Percentiles rank a stretch among this genome's conserved stretches.
Conservation (phyloP, 2,113 vertebrate species). For the Nymphicus hollandicus region DNA sequence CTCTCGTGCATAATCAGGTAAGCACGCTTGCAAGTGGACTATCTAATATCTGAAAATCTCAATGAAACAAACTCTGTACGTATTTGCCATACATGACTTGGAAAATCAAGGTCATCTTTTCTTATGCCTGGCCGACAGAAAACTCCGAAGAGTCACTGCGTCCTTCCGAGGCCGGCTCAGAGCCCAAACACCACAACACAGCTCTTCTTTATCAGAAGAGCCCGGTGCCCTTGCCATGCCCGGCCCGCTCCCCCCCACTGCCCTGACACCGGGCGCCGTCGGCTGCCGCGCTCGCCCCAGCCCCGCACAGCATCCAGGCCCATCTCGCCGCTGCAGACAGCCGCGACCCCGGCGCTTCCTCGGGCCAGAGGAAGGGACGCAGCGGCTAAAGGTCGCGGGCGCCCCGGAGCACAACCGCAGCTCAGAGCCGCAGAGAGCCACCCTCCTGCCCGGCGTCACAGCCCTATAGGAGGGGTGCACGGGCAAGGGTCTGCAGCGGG, state of each 20-base stretch:
- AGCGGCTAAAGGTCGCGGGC: background rate
- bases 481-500: accelerated
- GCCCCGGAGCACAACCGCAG: accelerated
- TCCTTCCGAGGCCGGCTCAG: background rate
- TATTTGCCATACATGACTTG: accelerated
- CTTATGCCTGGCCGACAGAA: accelerated
- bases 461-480: accelerated
- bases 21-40: accelerated
- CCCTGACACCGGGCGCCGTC: background rate
- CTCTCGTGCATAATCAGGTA: accelerated
- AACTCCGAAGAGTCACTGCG: background rate
- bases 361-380: background rate
- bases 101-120: background rate
- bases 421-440: accelerated
- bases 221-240: background rate
- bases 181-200: accelerated
- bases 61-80: accelerated
- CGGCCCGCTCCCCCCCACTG: too few relatives aligned
- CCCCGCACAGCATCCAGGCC: background rate
- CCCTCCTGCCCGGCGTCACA: accelerated
- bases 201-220: accelerated
- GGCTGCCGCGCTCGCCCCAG: background rate
- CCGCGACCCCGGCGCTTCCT: background rate
- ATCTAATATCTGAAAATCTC: accelerated
- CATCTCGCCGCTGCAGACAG: background rate